Evolutionary conservation across 2,797 vertebrate species (phyloP).

Genomic region (Rhabdomys pumilio): DNA sequence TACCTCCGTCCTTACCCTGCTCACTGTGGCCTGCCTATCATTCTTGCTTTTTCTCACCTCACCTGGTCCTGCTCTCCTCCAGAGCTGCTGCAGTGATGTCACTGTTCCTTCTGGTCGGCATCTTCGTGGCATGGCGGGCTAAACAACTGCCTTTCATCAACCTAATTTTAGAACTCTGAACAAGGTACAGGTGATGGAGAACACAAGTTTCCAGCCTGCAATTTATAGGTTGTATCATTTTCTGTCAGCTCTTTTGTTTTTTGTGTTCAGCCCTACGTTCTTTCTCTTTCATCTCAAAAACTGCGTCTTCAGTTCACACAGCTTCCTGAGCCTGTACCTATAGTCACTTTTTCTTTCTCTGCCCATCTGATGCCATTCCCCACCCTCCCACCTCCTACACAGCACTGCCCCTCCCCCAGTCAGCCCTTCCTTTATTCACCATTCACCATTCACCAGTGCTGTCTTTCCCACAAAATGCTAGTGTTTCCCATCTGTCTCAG

Average conservation of each 20-base stretch:
- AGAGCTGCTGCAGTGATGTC: background rate
- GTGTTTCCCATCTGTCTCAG: background rate
- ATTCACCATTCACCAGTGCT: background rate
- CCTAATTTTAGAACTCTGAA: background rate
- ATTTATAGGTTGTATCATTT: background rate
- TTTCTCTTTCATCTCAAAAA: conserved; percentile 39
- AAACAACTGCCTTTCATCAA: background rate
- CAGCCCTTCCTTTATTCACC: fast-evolving
- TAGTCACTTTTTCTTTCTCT: background rate
- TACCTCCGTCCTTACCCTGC: background rate
- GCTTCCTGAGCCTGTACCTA: background rate
- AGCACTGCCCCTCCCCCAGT: background rate
- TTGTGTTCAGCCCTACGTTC: background rate
- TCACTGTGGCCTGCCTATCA: background rate
- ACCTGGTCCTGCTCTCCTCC: background rate
- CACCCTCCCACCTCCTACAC: background rate
- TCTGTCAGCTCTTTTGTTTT: background rate
- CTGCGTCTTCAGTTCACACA: background rate
- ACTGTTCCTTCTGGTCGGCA: background rate
- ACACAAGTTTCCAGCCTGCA: background rate
- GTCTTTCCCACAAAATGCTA: background rate
- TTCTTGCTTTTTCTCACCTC: background rate
- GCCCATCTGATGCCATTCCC: fast-evolving
- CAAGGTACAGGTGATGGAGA: background rate
- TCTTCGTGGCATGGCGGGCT: background rate